phyloP scores from a whole-genome alignment of 1,140 invertebrate genomes.

The Drosophila prosaltans region DNA sequence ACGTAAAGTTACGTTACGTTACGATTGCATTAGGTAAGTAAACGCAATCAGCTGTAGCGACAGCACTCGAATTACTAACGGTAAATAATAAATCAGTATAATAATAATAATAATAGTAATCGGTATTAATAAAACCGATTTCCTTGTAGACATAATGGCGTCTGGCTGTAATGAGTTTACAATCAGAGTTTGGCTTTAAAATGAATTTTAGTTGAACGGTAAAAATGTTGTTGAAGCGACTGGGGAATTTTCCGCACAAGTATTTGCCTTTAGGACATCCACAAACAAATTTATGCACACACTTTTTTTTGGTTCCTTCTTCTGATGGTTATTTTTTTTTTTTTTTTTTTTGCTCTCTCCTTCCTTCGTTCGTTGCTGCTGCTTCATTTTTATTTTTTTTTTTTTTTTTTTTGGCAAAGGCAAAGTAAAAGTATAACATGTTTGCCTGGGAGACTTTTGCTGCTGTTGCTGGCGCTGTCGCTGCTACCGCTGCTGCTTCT shows the following conservation, averaged over 20 bases:
- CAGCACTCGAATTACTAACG: too few species aligned
- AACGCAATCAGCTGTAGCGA: too few species aligned
- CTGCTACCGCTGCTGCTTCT: conserved; percentile 14
- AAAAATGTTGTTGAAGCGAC: conserved; percentile 37
- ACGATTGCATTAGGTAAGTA: too few species aligned
- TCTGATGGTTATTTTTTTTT: conserved; percentile 10
- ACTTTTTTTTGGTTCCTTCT: conserved; percentile 57
- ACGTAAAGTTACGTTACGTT: too few species aligned
- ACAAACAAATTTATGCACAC: conserved; percentile 72
- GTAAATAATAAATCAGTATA: too few species aligned
- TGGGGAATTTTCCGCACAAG: conserved; percentile 55
- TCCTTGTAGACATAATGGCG: not conserved
- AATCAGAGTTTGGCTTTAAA: conserved; percentile 50
- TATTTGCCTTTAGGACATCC: conserved; percentile 61
- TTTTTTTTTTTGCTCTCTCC: not conserved
- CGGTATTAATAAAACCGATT: too few species aligned
- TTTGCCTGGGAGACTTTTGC: conserved; percentile 28
- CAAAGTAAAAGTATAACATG: conserved; percentile 27
- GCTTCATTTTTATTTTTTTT: conserved; percentile 49
- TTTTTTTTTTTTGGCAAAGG: conserved; percentile 41
- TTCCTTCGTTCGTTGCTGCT: not conserved
- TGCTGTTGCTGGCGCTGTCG: conserved; percentile 1
- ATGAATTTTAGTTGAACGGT: conserved; percentile 61
- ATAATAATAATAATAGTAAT: too few species aligned
- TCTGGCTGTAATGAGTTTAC: conserved; percentile 67